A percentile compares a stretch with the other conserved stretches of the same genome.
Conservation (phyloP, 2,888 invertebrate genomes). For the Hyalella azteca region DNA sequence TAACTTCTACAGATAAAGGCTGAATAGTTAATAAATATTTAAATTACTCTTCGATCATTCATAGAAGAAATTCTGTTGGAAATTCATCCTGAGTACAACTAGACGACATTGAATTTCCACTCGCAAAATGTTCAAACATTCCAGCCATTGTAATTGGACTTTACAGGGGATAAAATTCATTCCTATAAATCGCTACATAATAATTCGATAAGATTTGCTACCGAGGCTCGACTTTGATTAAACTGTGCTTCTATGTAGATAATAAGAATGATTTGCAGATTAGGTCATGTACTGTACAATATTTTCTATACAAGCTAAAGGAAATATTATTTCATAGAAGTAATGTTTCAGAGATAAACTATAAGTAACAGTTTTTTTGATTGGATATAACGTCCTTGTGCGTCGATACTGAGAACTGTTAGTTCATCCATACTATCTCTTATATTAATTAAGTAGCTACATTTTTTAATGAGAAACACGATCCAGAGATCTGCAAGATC, state of each 20-base stretch:
- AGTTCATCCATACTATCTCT: constrained; percentile 3
- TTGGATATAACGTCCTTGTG: constrained; percentile 16
- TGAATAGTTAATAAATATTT: no score
- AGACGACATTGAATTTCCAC: no score
- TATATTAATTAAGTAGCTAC: neutral
- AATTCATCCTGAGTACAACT: no score
- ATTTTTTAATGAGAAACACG: no score
- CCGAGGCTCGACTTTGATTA: neutral
- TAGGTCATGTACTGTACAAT: constrained; percentile 11
- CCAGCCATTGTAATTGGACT: no score
- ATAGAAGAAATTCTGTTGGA: no score
- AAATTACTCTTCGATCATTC: no score
- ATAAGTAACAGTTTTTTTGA: constrained; percentile 1
- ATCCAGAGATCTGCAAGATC: no score
- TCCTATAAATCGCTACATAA: no score
- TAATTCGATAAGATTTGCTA: no score
- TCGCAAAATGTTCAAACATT: no score
- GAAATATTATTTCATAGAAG: neutral
- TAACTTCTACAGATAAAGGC: no score
- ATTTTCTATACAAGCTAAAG: neutral
- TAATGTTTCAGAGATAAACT: neutral
- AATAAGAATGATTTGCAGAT: constrained; percentile 16
- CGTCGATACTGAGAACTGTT: neutral
- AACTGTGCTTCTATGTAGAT: constrained; percentile 5
- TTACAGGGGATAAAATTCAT: neutral